Evolutionary conservation across 2,797 vertebrate species (phyloP), one percentile per base, ranked within the genome.

Genomic region (Lepus townsendii): DNA sequence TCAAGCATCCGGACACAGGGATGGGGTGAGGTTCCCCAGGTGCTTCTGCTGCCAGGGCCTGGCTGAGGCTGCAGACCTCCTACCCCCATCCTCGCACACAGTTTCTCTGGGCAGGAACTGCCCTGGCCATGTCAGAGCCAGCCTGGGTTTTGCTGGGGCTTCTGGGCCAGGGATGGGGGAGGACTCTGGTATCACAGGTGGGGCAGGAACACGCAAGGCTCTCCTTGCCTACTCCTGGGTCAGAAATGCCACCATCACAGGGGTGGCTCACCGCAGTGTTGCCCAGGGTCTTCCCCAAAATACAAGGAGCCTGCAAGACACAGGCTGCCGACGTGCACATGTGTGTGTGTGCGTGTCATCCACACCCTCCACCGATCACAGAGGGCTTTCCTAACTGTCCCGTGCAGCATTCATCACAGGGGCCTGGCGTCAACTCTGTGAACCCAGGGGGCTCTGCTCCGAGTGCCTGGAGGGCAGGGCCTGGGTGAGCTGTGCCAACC

Each of bases 51-150:
- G 17, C 16, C 7, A 19, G 38, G 52, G n/a, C 35, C 20, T 11
- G 79, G 68, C 62, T 3, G n/a, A 22, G 3, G 62, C 72, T 22
- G 52, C 22, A 4, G 38, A 26, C 50, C 7, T 68, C 0, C 82
- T 2, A 1, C 42, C 8, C n/a, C 0, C 0, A 1, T 52, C 12
- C 1, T 14, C 1, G 12, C 50, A 14, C 54, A 8, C 2, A 8
- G 22, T 10, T 10, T 4, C 78, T 42, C 72, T 4, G 26, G 62
- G 52, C 30, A 32, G 83, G 4, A 32, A 30, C 78, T 52, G 83
- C 22, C 47, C 38, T 30, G 0, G 5, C 12, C 4, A 9, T 8
- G 1, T 4, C n/a, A 7, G n/a, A n/a, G 75, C 52, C 1, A 2
- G 68, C 24, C 62, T 35, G 86, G 5, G 47, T 10, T 79, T n/a